Evolutionary conservation across 2,113 vertebrate species (phyloP).

Genomic region (Capreolus pygargus): DNA sequence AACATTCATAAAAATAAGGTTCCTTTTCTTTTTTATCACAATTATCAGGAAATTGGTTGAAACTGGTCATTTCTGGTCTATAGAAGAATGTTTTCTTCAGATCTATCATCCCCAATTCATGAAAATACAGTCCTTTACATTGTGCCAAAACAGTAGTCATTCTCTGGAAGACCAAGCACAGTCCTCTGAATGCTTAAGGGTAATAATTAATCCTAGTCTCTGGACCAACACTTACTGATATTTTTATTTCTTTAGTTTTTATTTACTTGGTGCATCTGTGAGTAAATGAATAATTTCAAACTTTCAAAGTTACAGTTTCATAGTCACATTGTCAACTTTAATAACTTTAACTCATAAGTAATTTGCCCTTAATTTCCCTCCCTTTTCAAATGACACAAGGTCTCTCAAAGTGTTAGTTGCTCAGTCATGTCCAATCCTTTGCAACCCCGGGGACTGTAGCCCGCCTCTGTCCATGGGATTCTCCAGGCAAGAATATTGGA

Average conservation of each 20-base stretch:
- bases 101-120: background rate
- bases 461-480: background rate
- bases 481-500: background rate
- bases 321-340: background rate
- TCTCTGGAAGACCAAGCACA: background rate
- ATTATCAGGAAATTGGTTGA: background rate
- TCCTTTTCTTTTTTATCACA: background rate
- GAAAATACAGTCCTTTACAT: background rate
- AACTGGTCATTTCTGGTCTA: background rate
- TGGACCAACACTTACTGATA: background rate
- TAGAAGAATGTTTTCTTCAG: background rate
- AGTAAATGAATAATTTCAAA: background rate
- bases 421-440: background rate
- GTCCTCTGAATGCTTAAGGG: background rate
- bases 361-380: background rate
- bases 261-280: background rate
- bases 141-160: background rate
- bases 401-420: background rate
- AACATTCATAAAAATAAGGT: background rate
- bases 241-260: background rate
- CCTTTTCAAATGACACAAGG: background rate
- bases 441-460: fast-evolving
- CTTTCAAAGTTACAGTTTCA: background rate
- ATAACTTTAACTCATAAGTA: background rate
- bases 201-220: background rate